A percentile compares a stretch with the other conserved stretches of the same genome.
Conservation (phyloP, 1,140 invertebrate species). For the Tetramorium alpestre region DNA sequence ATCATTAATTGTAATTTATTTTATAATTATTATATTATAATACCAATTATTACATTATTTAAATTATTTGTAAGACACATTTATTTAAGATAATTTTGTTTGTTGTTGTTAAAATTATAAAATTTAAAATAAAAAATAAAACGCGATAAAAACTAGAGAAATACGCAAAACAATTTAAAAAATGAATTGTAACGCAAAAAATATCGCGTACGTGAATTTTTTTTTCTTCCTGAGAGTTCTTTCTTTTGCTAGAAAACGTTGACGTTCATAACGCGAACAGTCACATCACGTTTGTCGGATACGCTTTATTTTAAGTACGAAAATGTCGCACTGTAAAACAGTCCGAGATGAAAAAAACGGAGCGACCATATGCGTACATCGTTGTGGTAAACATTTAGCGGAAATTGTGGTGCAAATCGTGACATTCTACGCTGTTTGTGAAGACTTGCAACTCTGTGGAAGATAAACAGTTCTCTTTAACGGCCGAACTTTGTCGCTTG, state of each 20-base stretch:
- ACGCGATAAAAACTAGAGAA: neutral
- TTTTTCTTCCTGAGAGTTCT: neutral
- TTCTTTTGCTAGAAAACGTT: constrained; percentile 7
- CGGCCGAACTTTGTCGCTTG: neutral
- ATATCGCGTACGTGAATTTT: neutral
- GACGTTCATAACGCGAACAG: constrained; percentile 36
- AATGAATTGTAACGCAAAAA: neutral
- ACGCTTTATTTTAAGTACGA: constrained; percentile 25
- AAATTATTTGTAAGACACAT: neutral
- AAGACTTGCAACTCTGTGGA: neutral
- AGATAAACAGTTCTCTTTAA: constrained; percentile 27
- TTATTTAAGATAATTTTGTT: neutral
- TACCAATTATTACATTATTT: neutral
- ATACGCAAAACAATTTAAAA: neutral
- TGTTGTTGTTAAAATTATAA: no score
- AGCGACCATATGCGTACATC: neutral
- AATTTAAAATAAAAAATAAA: neutral
- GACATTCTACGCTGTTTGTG: constrained; percentile 23
- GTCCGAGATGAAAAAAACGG: neutral
- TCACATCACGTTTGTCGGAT: constrained; percentile 39
- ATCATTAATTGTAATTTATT: neutral
- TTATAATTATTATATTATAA: neutral
- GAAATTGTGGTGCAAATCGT: constrained; percentile 24
- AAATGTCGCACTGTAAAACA: neutral
- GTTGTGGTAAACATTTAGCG: constrained; percentile 11